Conservation (phyloP, 2,113 vertebrate species). For the Stercorarius parasiticus region DNA sequence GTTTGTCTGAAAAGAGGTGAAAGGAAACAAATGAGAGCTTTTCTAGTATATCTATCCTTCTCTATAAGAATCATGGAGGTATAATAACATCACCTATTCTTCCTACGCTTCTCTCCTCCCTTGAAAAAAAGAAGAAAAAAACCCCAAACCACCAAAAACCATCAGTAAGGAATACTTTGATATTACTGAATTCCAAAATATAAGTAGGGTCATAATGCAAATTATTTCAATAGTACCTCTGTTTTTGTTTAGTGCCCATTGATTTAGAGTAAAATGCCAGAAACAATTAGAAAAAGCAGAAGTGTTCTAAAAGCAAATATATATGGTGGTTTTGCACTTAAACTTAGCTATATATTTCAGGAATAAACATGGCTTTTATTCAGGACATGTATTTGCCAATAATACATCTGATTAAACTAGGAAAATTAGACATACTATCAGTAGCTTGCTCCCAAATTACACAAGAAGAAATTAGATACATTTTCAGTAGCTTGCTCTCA, state of each 20-base stretch:
- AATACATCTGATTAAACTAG: slow-evolving; percentile 70
- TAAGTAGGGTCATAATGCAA: slow-evolving; percentile 36
- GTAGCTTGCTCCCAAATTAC: slow-evolving; percentile 78
- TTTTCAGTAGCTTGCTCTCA: slow-evolving; percentile 85
- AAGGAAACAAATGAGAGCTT: not conserved
- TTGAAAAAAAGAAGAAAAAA: not conserved
- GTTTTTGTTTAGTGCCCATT: slow-evolving; percentile 48
- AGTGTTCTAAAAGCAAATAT: slow-evolving; percentile 19
- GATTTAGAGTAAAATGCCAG: slow-evolving; percentile 48
- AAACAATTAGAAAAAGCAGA: slow-evolving; percentile 45
- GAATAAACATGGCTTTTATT: slow-evolving; percentile 66
- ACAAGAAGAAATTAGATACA: slow-evolving; percentile 79
- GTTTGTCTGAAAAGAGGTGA: not conserved
- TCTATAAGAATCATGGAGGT: not conserved
- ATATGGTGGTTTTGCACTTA: slow-evolving; percentile 28
- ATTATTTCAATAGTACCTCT: slow-evolving; percentile 50
- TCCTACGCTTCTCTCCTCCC: not conserved
- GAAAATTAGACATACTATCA: slow-evolving; percentile 77
- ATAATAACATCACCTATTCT: not conserved
- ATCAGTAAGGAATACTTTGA: not conserved
- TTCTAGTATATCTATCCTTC: not conserved
- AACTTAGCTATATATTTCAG: slow-evolving; percentile 57
- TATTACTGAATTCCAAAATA: not conserved
- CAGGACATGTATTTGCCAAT: slow-evolving; percentile 63
- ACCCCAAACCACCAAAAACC: not conserved